Conservation (phyloP, 2,113 vertebrate species). For the Marmota monax region DNA sequence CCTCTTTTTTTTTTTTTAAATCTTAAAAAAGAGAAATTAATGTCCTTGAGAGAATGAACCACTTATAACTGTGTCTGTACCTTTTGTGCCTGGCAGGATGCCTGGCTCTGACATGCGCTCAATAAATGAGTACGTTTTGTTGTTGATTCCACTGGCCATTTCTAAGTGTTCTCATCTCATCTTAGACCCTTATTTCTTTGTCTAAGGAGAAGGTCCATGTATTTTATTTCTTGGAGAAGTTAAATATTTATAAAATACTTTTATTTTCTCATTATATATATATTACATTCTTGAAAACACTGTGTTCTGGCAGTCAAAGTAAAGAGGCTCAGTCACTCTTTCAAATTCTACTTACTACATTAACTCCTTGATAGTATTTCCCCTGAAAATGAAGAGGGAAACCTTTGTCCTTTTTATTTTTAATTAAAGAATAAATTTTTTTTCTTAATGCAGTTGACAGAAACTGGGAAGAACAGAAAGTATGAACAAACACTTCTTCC, state of each 20-base stretch:
- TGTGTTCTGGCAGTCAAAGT: not conserved
- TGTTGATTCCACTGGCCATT: not conserved
- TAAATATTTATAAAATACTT: constrained; percentile 40
- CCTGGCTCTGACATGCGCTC: not conserved
- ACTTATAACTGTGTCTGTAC: not conserved
- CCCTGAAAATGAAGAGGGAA: not conserved
- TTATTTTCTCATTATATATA: not conserved
- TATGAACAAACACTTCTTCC: not conserved
- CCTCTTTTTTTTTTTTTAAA: not conserved
- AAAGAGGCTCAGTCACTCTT: not conserved
- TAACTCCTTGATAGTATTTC: not conserved
- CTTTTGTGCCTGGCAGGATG: not conserved
- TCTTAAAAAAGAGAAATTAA: not conserved
- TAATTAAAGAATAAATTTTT: not conserved
- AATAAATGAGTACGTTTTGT: not conserved
- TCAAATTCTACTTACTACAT: not conserved
- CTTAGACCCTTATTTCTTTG: not conserved
- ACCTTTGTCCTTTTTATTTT: not conserved
- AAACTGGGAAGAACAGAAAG: not conserved
- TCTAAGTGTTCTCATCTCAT: not conserved
- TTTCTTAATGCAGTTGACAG: constrained; percentile 7
- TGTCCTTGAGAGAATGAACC: not conserved
- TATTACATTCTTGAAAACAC: not conserved
- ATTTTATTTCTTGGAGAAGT: constrained; percentile 24
- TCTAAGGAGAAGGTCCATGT: not conserved